phyloP scores from a whole-genome alignment of 2,797 vertebrate genomes.

The Synaphobranchus kaupii region DNA sequence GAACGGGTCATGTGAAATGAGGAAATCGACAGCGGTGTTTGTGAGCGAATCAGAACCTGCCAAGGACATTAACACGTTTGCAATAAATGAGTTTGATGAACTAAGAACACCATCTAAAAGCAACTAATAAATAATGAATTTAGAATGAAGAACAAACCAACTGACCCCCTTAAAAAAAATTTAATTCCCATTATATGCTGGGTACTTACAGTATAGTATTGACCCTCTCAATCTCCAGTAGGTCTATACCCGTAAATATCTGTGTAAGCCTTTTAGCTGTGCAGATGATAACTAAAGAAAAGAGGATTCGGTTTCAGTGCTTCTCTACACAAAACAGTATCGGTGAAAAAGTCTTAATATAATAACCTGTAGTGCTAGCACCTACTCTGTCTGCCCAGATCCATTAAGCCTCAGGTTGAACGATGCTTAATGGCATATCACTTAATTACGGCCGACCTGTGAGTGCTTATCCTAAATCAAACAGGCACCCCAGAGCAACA shows the following conservation, averaged over 20 bases:
- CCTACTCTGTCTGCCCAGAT: not conserved
- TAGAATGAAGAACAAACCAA: not conserved
- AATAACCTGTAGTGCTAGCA: not conserved
- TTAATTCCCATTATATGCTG: not conserved
- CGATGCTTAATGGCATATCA: not conserved
- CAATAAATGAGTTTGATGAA: conserved; percentile 27
- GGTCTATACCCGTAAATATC: not conserved
- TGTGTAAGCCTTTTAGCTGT: not conserved
- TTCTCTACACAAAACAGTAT: not conserved
- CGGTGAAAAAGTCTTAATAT: not conserved
- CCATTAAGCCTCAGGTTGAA: not conserved
- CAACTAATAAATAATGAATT: not conserved
- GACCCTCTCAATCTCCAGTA: not conserved
- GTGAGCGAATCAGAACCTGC: not conserved
- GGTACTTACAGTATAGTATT: not conserved
- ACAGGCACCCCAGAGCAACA: not conserved
- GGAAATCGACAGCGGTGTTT: not conserved
- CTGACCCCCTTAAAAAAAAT: not conserved
- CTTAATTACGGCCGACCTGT: not conserved
- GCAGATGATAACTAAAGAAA: not conserved
- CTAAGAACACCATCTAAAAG: not conserved
- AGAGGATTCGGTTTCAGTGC: not conserved
- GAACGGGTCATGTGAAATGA: not conserved
- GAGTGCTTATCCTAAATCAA: not conserved
- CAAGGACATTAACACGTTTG: not conserved